phyloP scores from a whole-genome alignment of 64 coral and sea anemone species.

The Pocillopora damicornis region DNA sequence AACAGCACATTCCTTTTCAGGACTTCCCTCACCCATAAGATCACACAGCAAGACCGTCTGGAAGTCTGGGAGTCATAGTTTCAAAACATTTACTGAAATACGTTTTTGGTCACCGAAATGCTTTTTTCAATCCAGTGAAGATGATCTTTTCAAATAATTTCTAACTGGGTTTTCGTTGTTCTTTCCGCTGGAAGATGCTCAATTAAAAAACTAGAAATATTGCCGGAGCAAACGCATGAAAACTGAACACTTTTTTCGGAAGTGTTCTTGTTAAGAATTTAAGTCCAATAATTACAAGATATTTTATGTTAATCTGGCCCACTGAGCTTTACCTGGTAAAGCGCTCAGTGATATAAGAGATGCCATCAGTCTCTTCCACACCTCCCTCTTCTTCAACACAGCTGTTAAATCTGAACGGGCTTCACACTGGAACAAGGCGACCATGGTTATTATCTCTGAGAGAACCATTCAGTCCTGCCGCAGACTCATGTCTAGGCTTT shows the following conservation, averaged over 20 bases:
- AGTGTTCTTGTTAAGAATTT: background rate
- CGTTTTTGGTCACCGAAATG: too few species aligned
- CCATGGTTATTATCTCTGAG: background rate
- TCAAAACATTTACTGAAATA: too few species aligned
- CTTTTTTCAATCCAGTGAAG: too few species aligned
- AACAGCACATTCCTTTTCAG: too few species aligned
- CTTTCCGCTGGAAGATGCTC: too few species aligned
- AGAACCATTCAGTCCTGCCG: conserved; percentile 1
- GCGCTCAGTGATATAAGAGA: too few species aligned
- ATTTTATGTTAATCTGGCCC: background rate
- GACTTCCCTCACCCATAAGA: too few species aligned
- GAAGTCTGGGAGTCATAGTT: too few species aligned
- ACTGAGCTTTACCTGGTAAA: too few species aligned
- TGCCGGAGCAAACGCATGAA: background rate
- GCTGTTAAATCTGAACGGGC: background rate
- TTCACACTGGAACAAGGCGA: background rate
- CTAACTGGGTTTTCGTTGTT: too few species aligned
- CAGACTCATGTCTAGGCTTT: conserved; percentile 21
- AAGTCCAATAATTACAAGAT: background rate
- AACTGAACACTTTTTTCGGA: background rate
- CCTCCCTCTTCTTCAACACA: background rate
- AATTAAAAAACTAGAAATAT: background rate
- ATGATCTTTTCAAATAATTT: too few species aligned
- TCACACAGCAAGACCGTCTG: too few species aligned
- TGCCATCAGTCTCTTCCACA: background rate